phyloP scores from a whole-genome alignment of 2,113 vertebrate species.

The Phalacrocorax pelagicus region DNA sequence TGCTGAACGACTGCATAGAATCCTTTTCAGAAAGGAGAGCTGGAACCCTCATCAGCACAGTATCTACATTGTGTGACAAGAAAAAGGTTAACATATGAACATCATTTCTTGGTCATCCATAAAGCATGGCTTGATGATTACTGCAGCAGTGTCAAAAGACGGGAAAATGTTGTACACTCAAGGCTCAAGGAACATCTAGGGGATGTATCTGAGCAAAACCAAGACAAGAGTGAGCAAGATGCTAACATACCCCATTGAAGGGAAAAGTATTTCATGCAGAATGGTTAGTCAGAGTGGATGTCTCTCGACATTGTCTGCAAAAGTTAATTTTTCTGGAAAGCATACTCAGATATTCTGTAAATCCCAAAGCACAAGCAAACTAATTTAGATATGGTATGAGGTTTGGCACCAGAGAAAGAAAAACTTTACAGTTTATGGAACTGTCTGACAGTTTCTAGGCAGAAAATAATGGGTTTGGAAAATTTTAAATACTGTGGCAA shows the following conservation, averaged over 20 bases:
- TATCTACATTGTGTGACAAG: not conserved
- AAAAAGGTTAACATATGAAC: not conserved
- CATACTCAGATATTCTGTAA: not conserved
- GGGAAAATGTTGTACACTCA: not conserved
- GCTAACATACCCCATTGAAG: not conserved
- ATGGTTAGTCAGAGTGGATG: not conserved
- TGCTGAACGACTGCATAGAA: not conserved
- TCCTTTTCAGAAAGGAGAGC: not conserved
- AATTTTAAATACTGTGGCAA: not conserved
- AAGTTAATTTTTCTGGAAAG: conserved; percentile 5
- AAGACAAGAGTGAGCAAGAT: not conserved
- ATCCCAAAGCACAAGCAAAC: not conserved
- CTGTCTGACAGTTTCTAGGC: not conserved
- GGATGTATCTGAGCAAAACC: not conserved
- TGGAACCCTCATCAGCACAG: not conserved
- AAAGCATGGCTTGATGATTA: not conserved
- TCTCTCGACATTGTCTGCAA: not conserved
- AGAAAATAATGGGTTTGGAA: conserved; percentile 13
- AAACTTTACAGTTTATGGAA: not conserved
- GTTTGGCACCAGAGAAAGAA: not conserved
- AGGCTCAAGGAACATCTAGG: not conserved
- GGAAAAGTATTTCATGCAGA: not conserved
- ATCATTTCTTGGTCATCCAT: not conserved
- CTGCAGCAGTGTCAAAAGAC: not conserved
- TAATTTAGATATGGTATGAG: not conserved